A percentile compares a stretch with the other conserved stretches of the same genome.
Conservation (phyloP, 2,888 invertebrate species). For the Andrena fulva region DNA sequence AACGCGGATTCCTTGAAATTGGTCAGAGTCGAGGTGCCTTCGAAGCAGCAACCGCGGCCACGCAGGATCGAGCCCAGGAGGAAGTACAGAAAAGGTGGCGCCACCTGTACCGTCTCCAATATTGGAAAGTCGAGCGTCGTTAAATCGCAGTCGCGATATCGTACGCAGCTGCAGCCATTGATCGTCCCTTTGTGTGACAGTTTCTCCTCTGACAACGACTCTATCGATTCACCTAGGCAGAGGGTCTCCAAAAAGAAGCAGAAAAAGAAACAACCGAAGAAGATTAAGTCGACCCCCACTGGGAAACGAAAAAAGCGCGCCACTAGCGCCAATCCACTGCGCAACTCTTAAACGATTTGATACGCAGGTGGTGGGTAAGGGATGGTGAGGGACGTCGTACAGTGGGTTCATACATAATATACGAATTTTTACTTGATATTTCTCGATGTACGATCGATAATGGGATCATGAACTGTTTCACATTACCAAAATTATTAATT, state of each 20-base stretch:
- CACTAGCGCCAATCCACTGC: slow-evolving; percentile 65
- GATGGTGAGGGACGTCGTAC: not conserved
- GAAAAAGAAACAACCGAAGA: slow-evolving; percentile 69
- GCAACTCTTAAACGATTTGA: slow-evolving; percentile 18
- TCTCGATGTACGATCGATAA: not conserved
- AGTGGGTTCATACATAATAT: too few relatives aligned
- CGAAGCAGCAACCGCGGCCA: slow-evolving; percentile 71
- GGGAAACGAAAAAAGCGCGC: slow-evolving; percentile 70
- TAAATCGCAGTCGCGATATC: slow-evolving; percentile 39
- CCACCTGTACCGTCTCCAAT: slow-evolving; percentile 1
- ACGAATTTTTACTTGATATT: not conserved
- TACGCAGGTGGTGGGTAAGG: not conserved
- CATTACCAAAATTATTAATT: too few relatives aligned
- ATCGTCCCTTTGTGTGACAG: slow-evolving; percentile 67
- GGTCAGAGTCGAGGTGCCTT: slow-evolving; percentile 43
- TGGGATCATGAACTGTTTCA: too few relatives aligned
- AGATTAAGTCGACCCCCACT: slow-evolving; percentile 65
- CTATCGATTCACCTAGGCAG: slow-evolving; percentile 58
- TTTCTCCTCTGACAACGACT: slow-evolving; percentile 62
- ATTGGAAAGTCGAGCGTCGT: not conserved
- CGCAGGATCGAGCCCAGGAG: slow-evolving; percentile 76
- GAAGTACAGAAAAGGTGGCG: slow-evolving; percentile 31
- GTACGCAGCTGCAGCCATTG: slow-evolving; percentile 41
- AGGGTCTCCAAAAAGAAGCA: slow-evolving; percentile 72
- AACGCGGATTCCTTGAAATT: slow-evolving; percentile 77